Base-by-base conservation (phyloP, 2,888 invertebrate genomes). In the Amiota mariae region DNA sequence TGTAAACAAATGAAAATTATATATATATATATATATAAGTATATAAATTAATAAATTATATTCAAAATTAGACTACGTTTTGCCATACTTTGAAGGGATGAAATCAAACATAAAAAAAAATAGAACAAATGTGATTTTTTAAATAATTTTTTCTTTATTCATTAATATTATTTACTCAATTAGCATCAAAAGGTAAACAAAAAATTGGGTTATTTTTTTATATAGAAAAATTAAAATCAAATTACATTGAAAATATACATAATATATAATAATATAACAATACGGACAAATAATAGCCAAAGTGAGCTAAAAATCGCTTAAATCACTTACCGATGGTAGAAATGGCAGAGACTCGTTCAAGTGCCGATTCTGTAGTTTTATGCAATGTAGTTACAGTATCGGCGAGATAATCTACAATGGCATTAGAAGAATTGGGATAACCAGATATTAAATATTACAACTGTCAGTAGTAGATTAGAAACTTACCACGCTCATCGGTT, bases 361-460 rank as follows among this genome's bases (percentile, higher is more conserved):
- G 85, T 49, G 79, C 83, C 70, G 87, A 86, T 79, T 88, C 88
- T 68, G 86, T 85, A 70, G 87, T 88, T 74, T 81, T 81, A 70
- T 88, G 88, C 72, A 88, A 75, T 20, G 87, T 88, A 70, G 80
- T 87, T 68, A 88, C 80, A 73, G 84, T 87, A 77, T 88, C 88
- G 71, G 79, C 76, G 47, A 88, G 78, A 77, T 82, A 82, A 81
- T 83, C 87, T 88, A 61, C 48, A 48, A 36, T 2, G 20, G 46
- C 12, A 49, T 20, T 36, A 10, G 8, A 49, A 67, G 9, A 8
- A 51, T 46, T 47, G 24, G 9, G 13, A 13, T 1, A 64, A 36
- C 47, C 4, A 56, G 59, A 11, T 66, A 70, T 3, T 15, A 51
- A n/a, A 10, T 0, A 51, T 61, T 85, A 85, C 70, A 3, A 82